A percentile compares a stretch with the other conserved stretches of the same genome.
phyloP scores from a whole-genome alignment of 1,140 invertebrate species.

The Periplaneta americana region DNA sequence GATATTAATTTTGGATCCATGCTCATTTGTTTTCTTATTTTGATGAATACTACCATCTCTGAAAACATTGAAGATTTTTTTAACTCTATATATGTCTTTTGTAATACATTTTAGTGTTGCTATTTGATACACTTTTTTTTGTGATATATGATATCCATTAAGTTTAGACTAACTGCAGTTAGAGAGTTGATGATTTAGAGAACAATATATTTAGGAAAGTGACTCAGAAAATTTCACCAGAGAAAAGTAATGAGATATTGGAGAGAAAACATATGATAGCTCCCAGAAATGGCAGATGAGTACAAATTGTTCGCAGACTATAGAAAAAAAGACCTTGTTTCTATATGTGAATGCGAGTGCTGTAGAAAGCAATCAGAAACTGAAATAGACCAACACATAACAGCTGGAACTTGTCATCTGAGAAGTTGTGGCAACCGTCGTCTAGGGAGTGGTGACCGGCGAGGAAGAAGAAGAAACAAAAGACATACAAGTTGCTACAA shows the following conservation, averaged over 20 bases:
- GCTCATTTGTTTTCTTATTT: no score
- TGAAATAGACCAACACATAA: background rate
- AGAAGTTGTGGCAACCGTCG: background rate
- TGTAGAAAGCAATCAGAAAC: background rate
- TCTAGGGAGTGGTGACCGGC: background rate
- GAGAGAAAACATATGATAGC: background rate
- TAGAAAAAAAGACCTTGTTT: background rate
- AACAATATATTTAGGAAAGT: background rate
- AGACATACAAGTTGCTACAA: background rate
- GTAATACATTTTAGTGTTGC: no score
- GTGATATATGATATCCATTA: no score
- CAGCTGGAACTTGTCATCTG: background rate
- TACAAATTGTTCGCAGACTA: background rate
- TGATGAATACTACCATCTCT: no score
- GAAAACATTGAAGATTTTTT: no score
- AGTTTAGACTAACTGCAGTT: no score
- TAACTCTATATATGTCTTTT: no score
- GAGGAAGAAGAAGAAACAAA: background rate
- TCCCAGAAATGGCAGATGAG: background rate
- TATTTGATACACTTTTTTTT: no score
- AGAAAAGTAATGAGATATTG: background rate
- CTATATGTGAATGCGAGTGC: background rate
- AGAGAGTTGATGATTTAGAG: no score
- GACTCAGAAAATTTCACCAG: background rate
- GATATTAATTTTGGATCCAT: no score